These are phyloP conservation scores for Cyprinus carpio DNA, from an alignment of 2,113 vertebrate species.

Conservation along the genomic window DNA sequence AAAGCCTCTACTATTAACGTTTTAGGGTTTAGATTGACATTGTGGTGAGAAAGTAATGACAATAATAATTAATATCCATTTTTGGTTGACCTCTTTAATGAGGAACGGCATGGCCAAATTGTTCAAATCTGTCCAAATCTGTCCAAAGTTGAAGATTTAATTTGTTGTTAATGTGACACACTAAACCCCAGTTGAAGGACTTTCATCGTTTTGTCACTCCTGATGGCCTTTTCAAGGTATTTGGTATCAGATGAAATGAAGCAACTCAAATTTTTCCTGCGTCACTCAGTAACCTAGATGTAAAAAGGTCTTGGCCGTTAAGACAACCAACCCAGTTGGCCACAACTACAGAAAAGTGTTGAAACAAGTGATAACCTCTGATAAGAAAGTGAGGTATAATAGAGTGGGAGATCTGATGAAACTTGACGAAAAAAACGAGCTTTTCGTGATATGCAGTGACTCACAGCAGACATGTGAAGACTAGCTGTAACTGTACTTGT, in stretches of 20 bases:
- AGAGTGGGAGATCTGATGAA: not conserved
- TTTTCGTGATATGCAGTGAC: not conserved
- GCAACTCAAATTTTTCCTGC: not conserved
- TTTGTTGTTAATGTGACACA: too few relatives aligned
- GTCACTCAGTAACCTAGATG: not conserved
- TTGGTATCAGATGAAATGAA: not conserved
- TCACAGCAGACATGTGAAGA: constrained; percentile 28
- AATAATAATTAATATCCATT: too few relatives aligned
- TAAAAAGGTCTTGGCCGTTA: not conserved
- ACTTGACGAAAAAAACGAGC: not conserved
- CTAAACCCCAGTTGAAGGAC: not conserved
- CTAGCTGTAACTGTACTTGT: constrained; percentile 15
- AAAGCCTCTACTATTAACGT: too few relatives aligned
- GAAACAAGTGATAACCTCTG: not conserved
- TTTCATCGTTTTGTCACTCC: not conserved
- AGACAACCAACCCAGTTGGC: not conserved
- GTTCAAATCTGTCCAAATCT: too few relatives aligned
- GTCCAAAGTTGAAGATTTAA: too few relatives aligned
- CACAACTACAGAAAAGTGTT: not conserved
- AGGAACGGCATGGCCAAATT: too few relatives aligned
- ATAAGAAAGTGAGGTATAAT: not conserved
- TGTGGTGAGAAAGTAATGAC: too few relatives aligned
- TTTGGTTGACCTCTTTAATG: too few relatives aligned
- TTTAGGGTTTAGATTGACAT: too few relatives aligned
- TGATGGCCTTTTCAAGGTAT: not conserved